A percentile compares a stretch with the other conserved stretches of the same genome.
Conservation (phyloP, 2,888 invertebrate species). For the Maniola hyperantus region DNA sequence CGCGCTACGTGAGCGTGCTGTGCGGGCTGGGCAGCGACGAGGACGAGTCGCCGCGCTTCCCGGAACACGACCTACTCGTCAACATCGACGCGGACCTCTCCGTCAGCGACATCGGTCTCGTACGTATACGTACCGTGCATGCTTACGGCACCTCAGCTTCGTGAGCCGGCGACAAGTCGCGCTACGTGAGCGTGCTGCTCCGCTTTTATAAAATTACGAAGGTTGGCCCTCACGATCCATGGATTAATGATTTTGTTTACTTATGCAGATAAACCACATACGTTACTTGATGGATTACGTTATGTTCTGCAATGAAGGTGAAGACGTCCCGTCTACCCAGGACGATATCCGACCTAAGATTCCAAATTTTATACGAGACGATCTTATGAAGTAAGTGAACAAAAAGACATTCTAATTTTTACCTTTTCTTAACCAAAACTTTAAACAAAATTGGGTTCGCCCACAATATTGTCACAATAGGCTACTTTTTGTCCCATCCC, state of each 20-base stretch:
- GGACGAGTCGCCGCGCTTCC: conserved; percentile 83
- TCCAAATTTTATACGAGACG: conserved; percentile 60
- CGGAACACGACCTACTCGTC: conserved; percentile 93
- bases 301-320: conserved; percentile 70
- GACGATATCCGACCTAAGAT: conserved; percentile 57
- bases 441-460: no score
- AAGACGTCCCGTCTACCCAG: conserved; percentile 56
- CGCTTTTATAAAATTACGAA: no score
- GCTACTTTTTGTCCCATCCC: no score
- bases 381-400: conserved; percentile 60
- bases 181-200: no score
- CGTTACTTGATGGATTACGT: conserved; percentile 88
- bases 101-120: conserved; percentile 84
- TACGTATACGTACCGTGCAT: conserved; percentile 67
- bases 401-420: not conserved
- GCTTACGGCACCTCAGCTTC: no score
- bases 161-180: no score
- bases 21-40: conserved; percentile 91
- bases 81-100: conserved; percentile 88
- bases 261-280: conserved; percentile 86
- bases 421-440: no score
- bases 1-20: conserved; percentile 88
- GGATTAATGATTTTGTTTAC: not conserved
- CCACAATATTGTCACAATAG: no score
- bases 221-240: no score